phyloP scores from a whole-genome alignment of 2,888 invertebrate species.

The Tiliacea aurago region DNA sequence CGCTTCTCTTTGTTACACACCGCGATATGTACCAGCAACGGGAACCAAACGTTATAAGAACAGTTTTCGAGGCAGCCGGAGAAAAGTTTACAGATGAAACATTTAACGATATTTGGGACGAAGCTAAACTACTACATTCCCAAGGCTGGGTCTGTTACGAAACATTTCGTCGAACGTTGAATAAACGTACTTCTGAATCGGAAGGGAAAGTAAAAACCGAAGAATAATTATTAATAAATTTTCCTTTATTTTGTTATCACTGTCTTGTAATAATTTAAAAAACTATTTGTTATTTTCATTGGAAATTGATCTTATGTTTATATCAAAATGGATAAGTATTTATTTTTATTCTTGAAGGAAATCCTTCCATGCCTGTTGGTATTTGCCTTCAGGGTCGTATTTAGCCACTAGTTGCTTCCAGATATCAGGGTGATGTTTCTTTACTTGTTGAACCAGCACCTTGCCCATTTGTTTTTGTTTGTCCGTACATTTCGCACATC shows the following conservation, averaged over 20 bases:
- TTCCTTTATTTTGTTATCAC: constrained; percentile 38
- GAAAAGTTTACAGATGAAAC: constrained; percentile 86
- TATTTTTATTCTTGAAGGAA: constrained; percentile 65
- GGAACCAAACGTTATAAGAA: constrained; percentile 78
- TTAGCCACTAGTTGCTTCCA: constrained; percentile 88
- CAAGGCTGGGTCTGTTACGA: constrained; percentile 89
- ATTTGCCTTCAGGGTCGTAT: constrained; percentile 91
- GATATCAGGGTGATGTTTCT: constrained; percentile 88
- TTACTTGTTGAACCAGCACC: constrained; percentile 90
- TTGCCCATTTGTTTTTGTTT: constrained; percentile 92
- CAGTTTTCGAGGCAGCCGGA: constrained; percentile 89
- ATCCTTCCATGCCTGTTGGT: constrained; percentile 84
- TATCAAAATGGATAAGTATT: not conserved
- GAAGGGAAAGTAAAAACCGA: constrained; percentile 37
- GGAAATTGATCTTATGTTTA: constrained; percentile 9
- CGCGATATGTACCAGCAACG: constrained; percentile 83
- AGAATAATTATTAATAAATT: constrained; percentile 8
- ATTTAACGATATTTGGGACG: constrained; percentile 88
- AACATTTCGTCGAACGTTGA: constrained; percentile 83
- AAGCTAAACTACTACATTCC: constrained; percentile 86
- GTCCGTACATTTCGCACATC: constrained; percentile 93
- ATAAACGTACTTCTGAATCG: constrained; percentile 52
- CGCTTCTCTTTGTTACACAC: constrained; percentile 79
- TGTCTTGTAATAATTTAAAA: constrained; percentile 11
- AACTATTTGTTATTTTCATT: constrained; percentile 15